Conservation (phyloP, 2,113 vertebrate species). For the Oncorhynchus mykiss region DNA sequence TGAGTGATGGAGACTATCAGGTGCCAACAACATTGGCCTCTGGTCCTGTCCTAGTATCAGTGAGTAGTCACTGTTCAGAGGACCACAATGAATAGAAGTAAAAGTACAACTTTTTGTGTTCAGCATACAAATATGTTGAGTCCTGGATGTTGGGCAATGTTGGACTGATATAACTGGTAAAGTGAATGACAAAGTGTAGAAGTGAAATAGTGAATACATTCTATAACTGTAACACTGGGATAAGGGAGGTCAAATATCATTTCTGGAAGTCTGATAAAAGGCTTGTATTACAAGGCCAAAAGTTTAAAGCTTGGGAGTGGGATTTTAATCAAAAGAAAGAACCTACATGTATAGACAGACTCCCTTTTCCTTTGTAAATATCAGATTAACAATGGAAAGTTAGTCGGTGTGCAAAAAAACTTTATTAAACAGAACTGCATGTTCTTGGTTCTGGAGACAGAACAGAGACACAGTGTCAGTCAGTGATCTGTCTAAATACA, state of each 20-base stretch:
- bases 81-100: too few relatives aligned
- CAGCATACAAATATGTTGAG: neutral
- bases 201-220: neutral
- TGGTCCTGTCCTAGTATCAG: neutral
- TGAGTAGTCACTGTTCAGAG: too few relatives aligned
- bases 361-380: slow-evolving; percentile 24
- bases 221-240: neutral
- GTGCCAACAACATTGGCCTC: neutral
- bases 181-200: neutral
- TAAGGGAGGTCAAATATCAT: slow-evolving; percentile 32
- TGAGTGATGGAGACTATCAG: neutral
- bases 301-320: slow-evolving; percentile 13
- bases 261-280: slow-evolving; percentile 43
- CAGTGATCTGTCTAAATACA: neutral
- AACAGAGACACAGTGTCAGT: neutral
- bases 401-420: neutral
- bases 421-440: slow-evolving; percentile 1
- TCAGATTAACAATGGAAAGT: slow-evolving; percentile 2
- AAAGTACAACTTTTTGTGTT: neutral
- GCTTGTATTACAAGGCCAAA: slow-evolving; percentile 36
- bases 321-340: slow-evolving; percentile 12
- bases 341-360: neutral
- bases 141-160: neutral
- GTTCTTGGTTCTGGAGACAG: neutral
- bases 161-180: neutral